These are phyloP conservation scores for Pituophis catenifer DNA, from an alignment of 2,113 vertebrate genomes.

Conservation along the genomic window DNA sequence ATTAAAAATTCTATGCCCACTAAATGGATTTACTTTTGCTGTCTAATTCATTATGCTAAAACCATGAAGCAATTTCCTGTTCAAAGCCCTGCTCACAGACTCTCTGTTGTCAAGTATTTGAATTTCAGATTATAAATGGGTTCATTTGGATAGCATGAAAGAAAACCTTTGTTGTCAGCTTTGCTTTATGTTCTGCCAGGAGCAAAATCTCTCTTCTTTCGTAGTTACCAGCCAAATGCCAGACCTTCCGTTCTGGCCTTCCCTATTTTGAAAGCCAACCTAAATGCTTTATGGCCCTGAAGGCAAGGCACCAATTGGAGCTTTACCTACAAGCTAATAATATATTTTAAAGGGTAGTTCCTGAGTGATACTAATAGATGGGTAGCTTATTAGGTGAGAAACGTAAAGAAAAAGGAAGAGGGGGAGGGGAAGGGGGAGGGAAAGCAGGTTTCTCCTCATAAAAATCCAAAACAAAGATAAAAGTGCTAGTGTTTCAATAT, in stretches of 20 bases:
- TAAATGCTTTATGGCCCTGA: slow-evolving; percentile 64
- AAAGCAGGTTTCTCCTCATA: not conserved
- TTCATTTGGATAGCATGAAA: slow-evolving; percentile 85
- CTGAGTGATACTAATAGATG: slow-evolving; percentile 43
- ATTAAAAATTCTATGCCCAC: slow-evolving; percentile 73
- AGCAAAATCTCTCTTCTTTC: slow-evolving; percentile 74
- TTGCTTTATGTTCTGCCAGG: slow-evolving; percentile 79
- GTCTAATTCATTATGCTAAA: slow-evolving; percentile 85
- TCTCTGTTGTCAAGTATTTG: slow-evolving; percentile 85
- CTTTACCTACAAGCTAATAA: slow-evolving; percentile 42
- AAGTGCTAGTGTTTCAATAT: not conserved
- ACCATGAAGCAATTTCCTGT: slow-evolving; percentile 85
- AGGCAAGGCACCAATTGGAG: slow-evolving; percentile 49
- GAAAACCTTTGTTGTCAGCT: slow-evolving; percentile 80
- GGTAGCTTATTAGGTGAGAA: slow-evolving; percentile 27
- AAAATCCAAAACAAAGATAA: not conserved
- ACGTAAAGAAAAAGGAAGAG: not conserved
- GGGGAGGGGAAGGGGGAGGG: fast-evolving
- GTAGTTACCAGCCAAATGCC: slow-evolving; percentile 70
- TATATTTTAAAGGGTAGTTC: slow-evolving; percentile 52
- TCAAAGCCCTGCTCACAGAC: slow-evolving; percentile 78
- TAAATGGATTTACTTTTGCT: slow-evolving; percentile 79
- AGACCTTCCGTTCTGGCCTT: slow-evolving; percentile 63
- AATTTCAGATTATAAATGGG: slow-evolving; percentile 88
- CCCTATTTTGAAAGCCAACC: slow-evolving; percentile 65